Evolutionary conservation across 2,888 invertebrate species (phyloP), one percentile per base, ranked within the genome.

Genomic region (Macropis europaea): DNA sequence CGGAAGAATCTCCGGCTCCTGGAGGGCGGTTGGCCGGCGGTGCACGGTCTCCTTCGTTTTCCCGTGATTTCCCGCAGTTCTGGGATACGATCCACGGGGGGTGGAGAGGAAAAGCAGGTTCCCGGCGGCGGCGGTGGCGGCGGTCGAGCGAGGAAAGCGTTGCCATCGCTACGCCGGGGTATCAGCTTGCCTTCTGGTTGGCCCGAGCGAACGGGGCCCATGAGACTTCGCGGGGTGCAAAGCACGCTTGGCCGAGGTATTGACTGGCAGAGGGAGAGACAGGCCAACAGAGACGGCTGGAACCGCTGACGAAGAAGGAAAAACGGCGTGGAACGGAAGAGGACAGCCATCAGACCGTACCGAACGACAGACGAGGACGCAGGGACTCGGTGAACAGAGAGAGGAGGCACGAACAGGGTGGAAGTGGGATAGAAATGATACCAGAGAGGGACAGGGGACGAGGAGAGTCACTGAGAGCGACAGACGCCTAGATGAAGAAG

Each of bases 161-260:
- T 89, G 89, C 89, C 89, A 89, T 90, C 89, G 89, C 87, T 89
- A 90, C 89, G 88, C 80, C 82, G 79, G 82, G 82, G 84, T 88
- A 88, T 88, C 88, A 87, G 82, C 89, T 82, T 84, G 88, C 76
- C 71, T 82, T 83, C 87, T 88, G 88, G 87, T 89, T 89, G 89
- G 89, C 80, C 77, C 81, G 79, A 76, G 79, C 77, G 77, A 52
- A 66, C 66, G 69, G 66, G 57, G 52, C 66, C 69, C 69, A 69
- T 56, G 71, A 71, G 69, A 69, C 62, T 68, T 62, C 69, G 69
- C 71, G 61, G 71, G 71, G 61, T 61, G 71, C 61, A 56, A 45
- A 61, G 61, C 61, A 38, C 61, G 68, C 61, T 61, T 32, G 56
- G 68, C 38, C 71, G 71, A 61, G 71, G 71, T 71, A 71, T 71